phyloP scores from a whole-genome alignment of 1,140 invertebrate species.

The Antheraea mylitta region DNA sequence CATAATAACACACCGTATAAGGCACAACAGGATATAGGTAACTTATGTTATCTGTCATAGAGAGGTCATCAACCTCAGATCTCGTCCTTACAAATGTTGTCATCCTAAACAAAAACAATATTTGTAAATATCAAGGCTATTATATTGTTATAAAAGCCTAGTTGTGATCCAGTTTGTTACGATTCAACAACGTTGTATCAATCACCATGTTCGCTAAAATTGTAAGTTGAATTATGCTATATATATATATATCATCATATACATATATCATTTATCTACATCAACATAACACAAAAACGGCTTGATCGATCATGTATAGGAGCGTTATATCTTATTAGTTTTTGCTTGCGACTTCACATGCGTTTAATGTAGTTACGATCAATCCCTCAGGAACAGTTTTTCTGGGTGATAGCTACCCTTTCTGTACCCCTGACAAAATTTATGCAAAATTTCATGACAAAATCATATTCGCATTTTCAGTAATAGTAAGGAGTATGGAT shows the following conservation, averaged over 20 bases:
- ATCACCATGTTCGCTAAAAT: constrained; percentile 45
- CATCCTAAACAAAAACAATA: constrained; percentile 32
- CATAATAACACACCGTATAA: constrained; percentile 13
- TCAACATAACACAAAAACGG: no score
- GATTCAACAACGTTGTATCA: constrained; percentile 27
- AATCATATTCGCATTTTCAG: no score
- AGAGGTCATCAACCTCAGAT: constrained; percentile 32
- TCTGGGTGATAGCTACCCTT: no score
- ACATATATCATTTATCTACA: no score
- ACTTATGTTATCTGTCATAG: constrained; percentile 17
- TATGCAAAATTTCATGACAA: no score
- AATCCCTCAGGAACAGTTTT: no score
- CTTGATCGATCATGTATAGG: no score
- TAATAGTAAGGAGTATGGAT: no score
- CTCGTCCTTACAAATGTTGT: constrained; percentile 22
- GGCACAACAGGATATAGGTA: constrained; percentile 28
- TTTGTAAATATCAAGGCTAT: constrained; percentile 45
- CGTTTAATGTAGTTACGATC: no score
- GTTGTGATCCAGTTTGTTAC: constrained; percentile 19
- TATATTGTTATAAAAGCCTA: constrained; percentile 38
- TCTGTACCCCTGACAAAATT: no score
- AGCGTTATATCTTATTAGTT: no score
- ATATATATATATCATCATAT: neutral
- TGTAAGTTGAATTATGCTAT: constrained; percentile 25
- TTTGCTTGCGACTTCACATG: no score